Base-by-base conservation (phyloP, 2,797 vertebrate genomes). In the Ctenochaetus hawaiiensis region DNA sequence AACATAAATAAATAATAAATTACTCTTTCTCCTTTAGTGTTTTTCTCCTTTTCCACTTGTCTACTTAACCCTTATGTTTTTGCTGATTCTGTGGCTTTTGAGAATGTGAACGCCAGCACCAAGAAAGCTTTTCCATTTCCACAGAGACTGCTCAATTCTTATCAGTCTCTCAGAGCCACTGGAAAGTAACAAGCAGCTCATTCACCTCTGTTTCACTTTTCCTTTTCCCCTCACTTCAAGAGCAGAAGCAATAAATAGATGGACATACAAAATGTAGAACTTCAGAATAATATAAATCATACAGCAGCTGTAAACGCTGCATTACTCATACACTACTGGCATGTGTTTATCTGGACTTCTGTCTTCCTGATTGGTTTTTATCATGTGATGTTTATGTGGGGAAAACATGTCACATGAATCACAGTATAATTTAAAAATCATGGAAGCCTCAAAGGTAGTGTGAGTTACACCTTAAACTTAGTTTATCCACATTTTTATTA, bases 61-160 rank as follows among this genome's bases (percentile, higher is more conserved):
- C 34, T 39, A 10, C 61, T 52, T 49, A 75, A 92, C 93, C 63
- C 43, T 65, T 72, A 65, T 96, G 79, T 94, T 95, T 92, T 91
- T 97, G 96, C 97, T 96, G 96, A 96, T 96, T 95, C 96, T 96
- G 95, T 95, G 95, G 94, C 96, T 96, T 96, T 89, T 92, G 11
- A 65, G 93, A 95, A 96, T 96, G 92, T 94, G 94, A 93, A 94
- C 94, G 1, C 16, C 0, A 26, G 56, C 51, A 34, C 39, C 13
- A 23, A 1, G 18, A 3, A 3, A 18, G 94, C 89, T 93, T 94
- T 69, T 81, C 72, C 53, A 91, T 96, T 95, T 95, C 95, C 94
- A 94, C 86, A 60, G 96, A 89, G 94, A 96, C 95, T 86, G 74
- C 75, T 81, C 93, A 84, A 89, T 95, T 91, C 96, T 97, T 98